Percentiles rank a stretch among this genome's conserved stretches.
These are phyloP conservation scores for Lophotriccus pileatus DNA, from an alignment of 2,797 vertebrate genomes.

Conservation along the genomic window DNA sequence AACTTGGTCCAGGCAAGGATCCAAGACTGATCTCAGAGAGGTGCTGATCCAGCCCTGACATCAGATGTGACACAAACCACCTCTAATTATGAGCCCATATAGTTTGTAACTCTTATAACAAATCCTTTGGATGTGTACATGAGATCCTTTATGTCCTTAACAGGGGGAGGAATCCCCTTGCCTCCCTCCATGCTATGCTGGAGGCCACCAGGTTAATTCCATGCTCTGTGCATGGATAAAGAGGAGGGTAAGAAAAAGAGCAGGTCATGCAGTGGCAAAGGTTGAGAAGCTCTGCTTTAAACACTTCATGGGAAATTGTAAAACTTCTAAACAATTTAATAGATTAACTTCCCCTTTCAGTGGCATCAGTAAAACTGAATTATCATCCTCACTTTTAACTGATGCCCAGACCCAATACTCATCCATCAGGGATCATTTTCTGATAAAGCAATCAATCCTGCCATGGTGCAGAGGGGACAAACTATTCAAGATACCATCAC, in stretches of 20 bases:
- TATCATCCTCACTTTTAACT: not conserved
- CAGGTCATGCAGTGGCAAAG: not conserved
- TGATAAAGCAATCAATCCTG: not conserved
- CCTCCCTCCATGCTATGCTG: not conserved
- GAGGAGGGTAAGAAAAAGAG: not conserved
- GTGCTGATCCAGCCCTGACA: not conserved
- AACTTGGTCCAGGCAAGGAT: not conserved
- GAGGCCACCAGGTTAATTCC: not conserved
- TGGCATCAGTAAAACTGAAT: constrained; percentile 50
- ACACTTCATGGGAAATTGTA: constrained; percentile 67
- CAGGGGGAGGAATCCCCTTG: not conserved
- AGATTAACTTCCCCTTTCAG: constrained; percentile 59
- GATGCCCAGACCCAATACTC: constrained; percentile 24
- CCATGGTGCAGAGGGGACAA: constrained; percentile 16
- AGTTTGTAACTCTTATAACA: not conserved
- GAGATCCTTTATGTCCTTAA: not conserved
- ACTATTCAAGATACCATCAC: constrained; percentile 27
- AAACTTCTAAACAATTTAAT: constrained; percentile 66
- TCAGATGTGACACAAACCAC: not conserved
- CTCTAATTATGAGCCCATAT: not conserved
- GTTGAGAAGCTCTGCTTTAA: constrained; percentile 52
- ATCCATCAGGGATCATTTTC: constrained; percentile 24
- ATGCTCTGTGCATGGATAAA: not conserved
- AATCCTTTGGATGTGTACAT: not conserved
- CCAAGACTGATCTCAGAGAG: not conserved